Evolutionary conservation across 2,797 vertebrate genomes (phyloP), one percentile per base, ranked within the genome.

Genomic region (Arremon aurantiirostris): DNA sequence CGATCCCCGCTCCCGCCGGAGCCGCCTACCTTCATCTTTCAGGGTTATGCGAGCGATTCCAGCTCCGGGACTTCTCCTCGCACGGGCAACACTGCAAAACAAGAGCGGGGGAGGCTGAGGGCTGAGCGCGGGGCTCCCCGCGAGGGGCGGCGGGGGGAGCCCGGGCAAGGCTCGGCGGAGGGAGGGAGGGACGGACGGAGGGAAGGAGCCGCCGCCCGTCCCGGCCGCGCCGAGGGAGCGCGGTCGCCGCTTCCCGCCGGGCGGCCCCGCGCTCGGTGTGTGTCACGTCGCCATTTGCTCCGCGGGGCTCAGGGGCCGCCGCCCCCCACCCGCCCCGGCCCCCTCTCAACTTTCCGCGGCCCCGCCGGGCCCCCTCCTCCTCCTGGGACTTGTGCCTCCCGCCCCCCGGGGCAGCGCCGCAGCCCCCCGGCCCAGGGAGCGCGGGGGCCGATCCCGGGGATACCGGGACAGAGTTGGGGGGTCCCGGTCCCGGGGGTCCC

Each of bases 11-110:
- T n/a, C 73, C 60, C 65, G n/a, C 87, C 80, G 52, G 39, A 75
- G 82, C 41, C 13, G 76, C 91, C 98, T 98, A 99, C 99, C 99
- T 99, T 99, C 99, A 99, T 99, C 90, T 98, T 98, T 81, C 94
- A 71, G 95, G 98, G 98, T 96, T 99, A 98, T 98, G 98, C 96
- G 98, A 98, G 98, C 98, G 98, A 98, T 98, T 99, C 99, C 99
- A 99, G 99, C 98, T 98, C 99, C 96, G 95, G 96, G 97, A 95
- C 96, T 97, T 98, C 68, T 95, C 88, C 91, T 86, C 93, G 94
- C 96, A 68, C 52, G 78, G 79, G 86, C 83, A 97, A 86, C 92
- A 24, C 97, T 97, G 93, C 86, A 96, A 95, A 89, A 95, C 66
- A 93, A 86, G 84, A 39, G 5, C 46, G 30, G 49, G 42, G 47